Base-by-base conservation (phyloP, 2,113 vertebrate genomes). In the Ardeotis arabs region DNA sequence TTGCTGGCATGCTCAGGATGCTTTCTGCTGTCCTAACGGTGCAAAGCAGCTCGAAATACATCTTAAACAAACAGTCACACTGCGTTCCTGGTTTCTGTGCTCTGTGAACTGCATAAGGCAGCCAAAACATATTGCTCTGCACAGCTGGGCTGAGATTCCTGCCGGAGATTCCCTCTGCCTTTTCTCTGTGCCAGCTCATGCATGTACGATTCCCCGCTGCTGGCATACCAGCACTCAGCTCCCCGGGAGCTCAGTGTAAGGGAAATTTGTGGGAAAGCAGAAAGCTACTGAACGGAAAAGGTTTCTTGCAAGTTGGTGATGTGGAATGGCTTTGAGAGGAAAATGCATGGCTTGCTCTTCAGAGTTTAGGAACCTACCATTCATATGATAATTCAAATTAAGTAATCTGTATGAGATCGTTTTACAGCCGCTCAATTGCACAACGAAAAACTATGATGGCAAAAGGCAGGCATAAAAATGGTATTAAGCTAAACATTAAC, bases 401-500 rank as follows among this genome's bases (percentile, higher is more conserved):
- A 92, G 86, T 89, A 95, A 93, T 95, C 77, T 87, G 35, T 35
- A 63, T 39, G 77, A 92, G 93, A 95, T 96, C 95, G 89, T 91
- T 95, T 96, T 95, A 96, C 74, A 87, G 87, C 81, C 91, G 70
- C 81, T 95, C 91, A 97, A 89, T 95, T 95, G 91, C 91, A 95
- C 89, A 94, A 92, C 91, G 95, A 91, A 95, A 94, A 52, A 87
- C 78, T 73, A 33, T 56, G 70, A 95, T 95, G 93, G 81, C 81
- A 91, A 95, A 91, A 95, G 91, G 81, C 91, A 96, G 47, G 77
- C 81, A 93, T 94, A 87, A 96, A 95, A 83, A 89, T 53, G 66
- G 80, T 73, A 91, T 87, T 94, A 95, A 91, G 96, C 78, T 96
- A 97, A 95, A 91, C 94, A 93, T 97, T 97, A 97, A 94, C 96